Base-by-base conservation (phyloP, 1,140 invertebrate genomes). In the Bombus vancouverensis region DNA sequence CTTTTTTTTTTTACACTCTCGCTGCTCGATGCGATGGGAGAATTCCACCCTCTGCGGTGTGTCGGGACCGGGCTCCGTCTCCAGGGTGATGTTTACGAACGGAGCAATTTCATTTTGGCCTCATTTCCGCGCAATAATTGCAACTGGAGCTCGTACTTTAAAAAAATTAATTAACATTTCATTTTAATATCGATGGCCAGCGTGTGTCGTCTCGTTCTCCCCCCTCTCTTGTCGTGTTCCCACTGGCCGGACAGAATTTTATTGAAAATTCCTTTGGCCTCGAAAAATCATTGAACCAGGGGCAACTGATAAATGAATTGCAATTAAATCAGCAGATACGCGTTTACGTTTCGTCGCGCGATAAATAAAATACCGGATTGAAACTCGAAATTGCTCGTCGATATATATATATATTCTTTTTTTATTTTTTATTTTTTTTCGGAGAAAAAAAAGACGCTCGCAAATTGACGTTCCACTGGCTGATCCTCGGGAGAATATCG, bases 141-240 rank as follows among this genome's bases (percentile, higher is more conserved):
- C 53, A 32, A 8, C 32, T 42, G 42, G 2, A 4, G 3, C 2
- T 72, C 22, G 59, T 32, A 62, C 39, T 53, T 73, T 66, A 72
- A 39, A 85, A 79, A 85, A 85, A 85, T 85, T 85, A 80, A 85
- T 85, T 85, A 79, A 57, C 68, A 72, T 77, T 62, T 72, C 68
- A 39, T 80, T 79, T 80, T 80, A 85, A 85, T 85, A 85, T 73
- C 47, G 73, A 70, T 25, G 44, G 4, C 44, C 42, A 10, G 71
- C 15, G 42, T 18, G 28, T 28, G 9, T 10, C n/a, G 37, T 34
- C 15, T 32, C 32, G 13, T 34, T 18, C 65, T 32, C 2, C 65
- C 6, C 1, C 65, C 6, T 8, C n/a, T 34, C 65, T 22, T n/a
- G 65, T 66, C 32, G 65, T 53, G 28, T 47, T 34, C 53, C 44